Base-by-base conservation (phyloP, 1,140 invertebrate species). In the Cydia pomonella region DNA sequence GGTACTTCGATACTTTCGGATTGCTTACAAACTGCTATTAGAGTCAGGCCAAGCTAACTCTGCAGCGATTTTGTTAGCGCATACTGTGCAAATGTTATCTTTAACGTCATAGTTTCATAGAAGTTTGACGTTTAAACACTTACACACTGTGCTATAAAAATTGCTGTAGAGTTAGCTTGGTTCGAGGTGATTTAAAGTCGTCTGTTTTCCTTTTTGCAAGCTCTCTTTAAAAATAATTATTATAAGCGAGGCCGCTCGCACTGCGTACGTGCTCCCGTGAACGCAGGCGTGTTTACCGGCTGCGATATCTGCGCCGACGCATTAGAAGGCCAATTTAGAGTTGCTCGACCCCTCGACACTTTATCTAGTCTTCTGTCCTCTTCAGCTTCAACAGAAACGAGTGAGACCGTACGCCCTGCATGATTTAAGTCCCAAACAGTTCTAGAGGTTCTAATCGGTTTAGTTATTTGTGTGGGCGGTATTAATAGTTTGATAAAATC, bases 401-500 rank as follows among this genome's bases (percentile, higher is more conserved):
- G 63, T 2, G 27, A 38, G 27, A 69, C n/a, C 38, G 7, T 5
- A 2, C 6, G n/a, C 64, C 47, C n/a, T 23, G 27, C 10, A 29
- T 63, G 13, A 33, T 64, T 27, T 29, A 29, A 29, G 27, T 23
- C 13, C 27, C 27, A 27, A 64, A 64, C 63, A 12, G 63, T 7
- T 59, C 27, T 27, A 23, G 23, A 21, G 63, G 63, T 3, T 64
- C 63, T 64, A 64, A 64, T 64, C 63, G 63, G 12, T 64, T 64
- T 64, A 64, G 63, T 27, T 64, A 64, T 64, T 64, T 33, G 63
- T 64, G 63, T 64, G 63, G 63, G 63, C 63, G 63, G 23, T 64
- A 64, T 64, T 64, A 64, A 33, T 64, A 29, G 63, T 23, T 59
- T 59, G 53, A 59, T 59, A 59, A 59, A 50, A 23, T 59, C n/a